These are phyloP conservation scores for Panopea generosa DNA, from an alignment of 2,888 invertebrate species.

Conservation along the genomic window DNA sequence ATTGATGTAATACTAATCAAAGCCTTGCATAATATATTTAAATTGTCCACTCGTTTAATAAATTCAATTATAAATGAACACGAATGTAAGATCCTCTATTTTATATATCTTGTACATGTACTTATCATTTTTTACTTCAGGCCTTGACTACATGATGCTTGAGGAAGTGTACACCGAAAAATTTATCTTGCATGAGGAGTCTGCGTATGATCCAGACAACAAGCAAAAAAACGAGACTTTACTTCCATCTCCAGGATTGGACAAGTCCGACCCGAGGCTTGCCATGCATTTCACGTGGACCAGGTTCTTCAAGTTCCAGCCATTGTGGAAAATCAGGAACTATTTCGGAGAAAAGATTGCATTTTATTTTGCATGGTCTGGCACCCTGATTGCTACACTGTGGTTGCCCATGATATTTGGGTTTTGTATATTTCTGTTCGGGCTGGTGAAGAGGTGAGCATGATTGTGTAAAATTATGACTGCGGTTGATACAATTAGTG, in stretches of 20 bases:
- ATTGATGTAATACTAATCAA: too few species aligned
- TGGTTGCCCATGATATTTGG: conserved; percentile 86
- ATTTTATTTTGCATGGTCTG: conserved; percentile 86
- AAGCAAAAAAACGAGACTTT: conserved; percentile 48
- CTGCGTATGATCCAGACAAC: conserved; percentile 71
- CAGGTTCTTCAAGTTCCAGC: conserved; percentile 83
- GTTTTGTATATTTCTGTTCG: conserved; percentile 84
- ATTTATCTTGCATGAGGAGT: conserved; percentile 85
- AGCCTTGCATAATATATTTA: too few species aligned
- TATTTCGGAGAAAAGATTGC: conserved; percentile 86
- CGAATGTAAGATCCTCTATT: too few species aligned
- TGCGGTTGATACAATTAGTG: too few species aligned
- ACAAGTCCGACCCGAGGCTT: conserved; percentile 69
- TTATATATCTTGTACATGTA: too few species aligned
- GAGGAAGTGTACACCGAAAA: conserved; percentile 83
- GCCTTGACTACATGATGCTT: conserved; percentile 84
- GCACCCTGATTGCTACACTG: conserved; percentile 83
- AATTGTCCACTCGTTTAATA: too few species aligned
- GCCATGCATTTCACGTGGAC: conserved; percentile 81
- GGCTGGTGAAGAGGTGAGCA: conserved; percentile 82
- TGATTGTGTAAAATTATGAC: not conserved
- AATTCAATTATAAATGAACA: too few species aligned
- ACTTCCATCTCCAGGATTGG: conserved; percentile 18
- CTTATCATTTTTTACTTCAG: conserved; percentile 64
- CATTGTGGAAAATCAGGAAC: conserved; percentile 85